A percentile compares a stretch with the other conserved stretches of the same genome.
phyloP scores from a whole-genome alignment of 2,113 vertebrate genomes.

The Sus scrofa region T2T-Sscrofa CM000829.6:36931501-36932000 shows the following conservation, averaged over 20 bases:
- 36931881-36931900: not conserved
- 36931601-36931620: not conserved
- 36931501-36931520: not conserved
- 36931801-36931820: not conserved
- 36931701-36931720: not conserved
- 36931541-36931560: constrained; percentile 19
- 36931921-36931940: not conserved
- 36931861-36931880: not conserved
- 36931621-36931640: constrained; percentile 44
- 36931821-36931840: not conserved
- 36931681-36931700: not conserved
- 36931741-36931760: not conserved
- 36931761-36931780: not conserved
- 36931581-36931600: not conserved
- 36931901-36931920: not conserved
- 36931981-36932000: not conserved
- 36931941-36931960: not conserved
- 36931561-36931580: not conserved
- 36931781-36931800: not conserved
- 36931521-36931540: constrained; percentile 15
- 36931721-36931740: not conserved
- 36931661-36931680: not conserved
- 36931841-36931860: not conserved
- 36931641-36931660: not conserved
- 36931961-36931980: not conserved